Evolutionary conservation across 2,113 vertebrate species (phyloP).

Genomic region (Hyaena hyaena): DNA sequence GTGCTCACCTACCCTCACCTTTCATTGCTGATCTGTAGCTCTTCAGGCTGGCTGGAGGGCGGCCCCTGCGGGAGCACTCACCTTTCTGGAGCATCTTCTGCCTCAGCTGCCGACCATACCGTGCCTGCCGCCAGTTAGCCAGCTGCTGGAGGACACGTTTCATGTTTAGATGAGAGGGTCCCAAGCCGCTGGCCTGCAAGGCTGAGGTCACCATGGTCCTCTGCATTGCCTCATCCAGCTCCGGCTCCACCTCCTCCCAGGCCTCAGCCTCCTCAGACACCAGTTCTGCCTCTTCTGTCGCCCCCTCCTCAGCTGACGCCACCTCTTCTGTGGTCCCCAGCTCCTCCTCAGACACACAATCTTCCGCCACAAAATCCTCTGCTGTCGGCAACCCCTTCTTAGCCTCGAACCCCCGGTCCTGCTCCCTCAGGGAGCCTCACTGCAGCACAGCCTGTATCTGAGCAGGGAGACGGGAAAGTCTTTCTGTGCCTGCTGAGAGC

Average conservation of each 20-base stretch:
- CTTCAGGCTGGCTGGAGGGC: conserved; percentile 88
- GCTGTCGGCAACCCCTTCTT: neutral
- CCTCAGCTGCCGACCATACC: conserved; percentile 88
- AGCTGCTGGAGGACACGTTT: conserved; percentile 90
- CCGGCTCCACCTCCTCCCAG: conserved; percentile 37
- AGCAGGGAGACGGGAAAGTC: neutral
- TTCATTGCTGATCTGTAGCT: conserved; percentile 94
- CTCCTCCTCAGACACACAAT: neutral
- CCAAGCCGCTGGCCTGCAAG: conserved; percentile 83
- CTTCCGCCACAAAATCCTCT: neutral
- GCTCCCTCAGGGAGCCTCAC: neutral
- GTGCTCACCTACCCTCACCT: conserved; percentile 84
- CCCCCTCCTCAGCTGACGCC: neutral
- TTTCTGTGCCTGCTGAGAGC: neutral
- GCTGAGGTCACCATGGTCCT: conserved; percentile 85
- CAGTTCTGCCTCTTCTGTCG: neutral
- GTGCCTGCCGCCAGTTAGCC: conserved; percentile 88
- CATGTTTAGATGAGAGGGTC: conserved; percentile 81
- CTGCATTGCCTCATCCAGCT: conserved; percentile 62
- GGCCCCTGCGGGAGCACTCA: conserved; percentile 88
- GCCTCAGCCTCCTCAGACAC: neutral
- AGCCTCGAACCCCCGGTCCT: neutral
- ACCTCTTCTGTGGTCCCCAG: conserved; percentile 5
- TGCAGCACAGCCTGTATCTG: neutral
- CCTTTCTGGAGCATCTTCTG: conserved; percentile 80